These are phyloP conservation scores for Hestina assimilis DNA, from an alignment of 1,140 invertebrate genomes.

Conservation along the genomic window DNA sequence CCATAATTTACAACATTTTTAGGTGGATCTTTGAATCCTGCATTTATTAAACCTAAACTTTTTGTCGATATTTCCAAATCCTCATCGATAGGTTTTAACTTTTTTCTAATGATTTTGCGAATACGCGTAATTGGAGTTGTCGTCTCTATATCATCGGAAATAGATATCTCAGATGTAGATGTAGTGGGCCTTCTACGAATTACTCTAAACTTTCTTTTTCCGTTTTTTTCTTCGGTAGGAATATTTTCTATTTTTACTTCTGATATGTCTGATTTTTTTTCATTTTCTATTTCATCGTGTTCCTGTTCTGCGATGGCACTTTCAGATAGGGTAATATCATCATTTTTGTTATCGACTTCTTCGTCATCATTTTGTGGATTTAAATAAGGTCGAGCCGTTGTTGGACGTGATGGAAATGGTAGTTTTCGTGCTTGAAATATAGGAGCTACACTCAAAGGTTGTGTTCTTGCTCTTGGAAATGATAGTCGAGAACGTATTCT, in stretches of 20 bases:
- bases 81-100: conserved; percentile 62
- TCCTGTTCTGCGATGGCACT: conserved; percentile 79
- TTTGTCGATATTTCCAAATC: conserved; percentile 43
- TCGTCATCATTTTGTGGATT: conserved; percentile 48
- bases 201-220: conserved; percentile 59
- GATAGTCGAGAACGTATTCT: conserved; percentile 45
- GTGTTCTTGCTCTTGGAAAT: conserved; percentile 43
- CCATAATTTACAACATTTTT: conserved; percentile 56
- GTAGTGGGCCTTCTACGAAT: conserved; percentile 60
- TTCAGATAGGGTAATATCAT: conserved; percentile 66
- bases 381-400: conserved; percentile 36
- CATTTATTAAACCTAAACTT: conserved; percentile 36
- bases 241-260: conserved; percentile 37
- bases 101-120: conserved; percentile 78
- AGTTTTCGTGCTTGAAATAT: conserved; percentile 50
- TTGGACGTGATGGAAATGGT: conserved; percentile 47
- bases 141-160: conserved; percentile 30
- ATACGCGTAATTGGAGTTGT: conserved; percentile 52
- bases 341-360: conserved; percentile 63
- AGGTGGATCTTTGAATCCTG: conserved; percentile 35
- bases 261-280: conserved; percentile 39
- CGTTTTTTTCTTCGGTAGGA: conserved; percentile 45
- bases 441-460: conserved; percentile 22
- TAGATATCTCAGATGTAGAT: conserved; percentile 29
- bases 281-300: conserved; percentile 49